Conservation (phyloP, 2,888 invertebrate species). For the Agrotis ipsilon region DNA sequence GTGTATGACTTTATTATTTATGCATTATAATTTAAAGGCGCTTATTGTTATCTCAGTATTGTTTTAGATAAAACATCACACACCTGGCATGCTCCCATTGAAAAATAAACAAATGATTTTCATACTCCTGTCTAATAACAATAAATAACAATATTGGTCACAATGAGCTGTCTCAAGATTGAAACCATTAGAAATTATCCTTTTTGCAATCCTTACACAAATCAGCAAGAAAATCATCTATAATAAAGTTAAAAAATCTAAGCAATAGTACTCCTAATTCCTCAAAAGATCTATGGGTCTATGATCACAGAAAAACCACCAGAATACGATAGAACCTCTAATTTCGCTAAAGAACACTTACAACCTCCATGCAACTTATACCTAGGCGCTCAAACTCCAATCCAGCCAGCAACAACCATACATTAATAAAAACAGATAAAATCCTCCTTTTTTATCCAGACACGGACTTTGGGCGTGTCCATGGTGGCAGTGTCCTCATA, state of each 20-base stretch:
- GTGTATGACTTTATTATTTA: conserved; percentile 18
- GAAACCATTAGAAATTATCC: background rate
- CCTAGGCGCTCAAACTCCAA: conserved; percentile 23
- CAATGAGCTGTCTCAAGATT: background rate
- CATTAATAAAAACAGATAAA: conserved; percentile 54
- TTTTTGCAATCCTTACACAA: background rate
- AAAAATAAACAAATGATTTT: background rate
- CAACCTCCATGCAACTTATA: conserved; percentile 1
- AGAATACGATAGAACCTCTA: background rate
- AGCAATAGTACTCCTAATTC: too few relatives aligned
- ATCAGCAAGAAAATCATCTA: background rate
- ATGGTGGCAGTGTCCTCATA: conserved; percentile 78
- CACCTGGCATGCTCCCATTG: background rate
- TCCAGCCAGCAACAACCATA: conserved; percentile 45
- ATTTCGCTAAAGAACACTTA: background rate
- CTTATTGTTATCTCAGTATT: conserved; percentile 5
- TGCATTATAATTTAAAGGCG: background rate
- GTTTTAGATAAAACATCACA: background rate
- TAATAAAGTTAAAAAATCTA: too few relatives aligned
- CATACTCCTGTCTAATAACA: background rate
- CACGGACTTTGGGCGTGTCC: conserved; percentile 70
- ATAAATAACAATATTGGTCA: background rate
- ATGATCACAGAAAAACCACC: background rate
- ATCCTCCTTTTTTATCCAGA: conserved; percentile 47
- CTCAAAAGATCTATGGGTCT: background rate